Evolutionary conservation across 2,113 vertebrate species (phyloP).

Genomic region (Mellivora capensis): DNA sequence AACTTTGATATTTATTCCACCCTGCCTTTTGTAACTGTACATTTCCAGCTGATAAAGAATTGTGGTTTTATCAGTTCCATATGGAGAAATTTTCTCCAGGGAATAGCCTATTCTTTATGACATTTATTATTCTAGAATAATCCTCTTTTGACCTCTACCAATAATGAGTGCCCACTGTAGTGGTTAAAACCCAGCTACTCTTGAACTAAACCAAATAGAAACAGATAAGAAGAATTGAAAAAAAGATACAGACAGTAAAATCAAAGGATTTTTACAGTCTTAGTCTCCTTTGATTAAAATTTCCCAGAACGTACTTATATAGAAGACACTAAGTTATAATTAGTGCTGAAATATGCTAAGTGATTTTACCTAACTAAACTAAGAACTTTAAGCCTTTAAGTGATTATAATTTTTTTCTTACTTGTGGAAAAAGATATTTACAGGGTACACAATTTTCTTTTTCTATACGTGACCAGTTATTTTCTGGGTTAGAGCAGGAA

Average conservation of each 20-base stretch:
- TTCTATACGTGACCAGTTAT: background rate
- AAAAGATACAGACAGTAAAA: conserved; percentile 60
- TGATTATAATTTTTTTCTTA: conserved; percentile 43
- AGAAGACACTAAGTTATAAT: conserved; percentile 64
- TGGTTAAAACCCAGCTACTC: conserved; percentile 25
- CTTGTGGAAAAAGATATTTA: conserved; percentile 20
- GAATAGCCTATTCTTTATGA: background rate
- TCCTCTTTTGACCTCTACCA: conserved; percentile 47
- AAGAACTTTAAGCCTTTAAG: conserved; percentile 50
- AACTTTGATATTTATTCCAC: background rate
- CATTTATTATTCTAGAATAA: conserved; percentile 46
- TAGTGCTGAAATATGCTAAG: conserved; percentile 52
- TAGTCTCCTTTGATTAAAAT: conserved; percentile 63
- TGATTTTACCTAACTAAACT: conserved; percentile 49
- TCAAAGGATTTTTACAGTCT: conserved; percentile 54
- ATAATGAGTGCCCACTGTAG: conserved; percentile 9
- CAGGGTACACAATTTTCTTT: background rate
- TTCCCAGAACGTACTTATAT: conserved; percentile 49
- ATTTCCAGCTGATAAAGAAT: background rate
- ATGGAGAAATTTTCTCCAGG: conserved; percentile 26
- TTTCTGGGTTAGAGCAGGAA: background rate
- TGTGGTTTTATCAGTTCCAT: conserved; percentile 44
- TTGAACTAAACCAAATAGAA: conserved; percentile 61
- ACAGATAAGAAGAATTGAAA: conserved; percentile 34
- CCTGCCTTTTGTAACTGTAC: background rate